Evolutionary conservation across 2,113 vertebrate genomes (phyloP), one percentile per base, ranked within the genome.

Genomic region (Cyrtonyx montezumae): DNA sequence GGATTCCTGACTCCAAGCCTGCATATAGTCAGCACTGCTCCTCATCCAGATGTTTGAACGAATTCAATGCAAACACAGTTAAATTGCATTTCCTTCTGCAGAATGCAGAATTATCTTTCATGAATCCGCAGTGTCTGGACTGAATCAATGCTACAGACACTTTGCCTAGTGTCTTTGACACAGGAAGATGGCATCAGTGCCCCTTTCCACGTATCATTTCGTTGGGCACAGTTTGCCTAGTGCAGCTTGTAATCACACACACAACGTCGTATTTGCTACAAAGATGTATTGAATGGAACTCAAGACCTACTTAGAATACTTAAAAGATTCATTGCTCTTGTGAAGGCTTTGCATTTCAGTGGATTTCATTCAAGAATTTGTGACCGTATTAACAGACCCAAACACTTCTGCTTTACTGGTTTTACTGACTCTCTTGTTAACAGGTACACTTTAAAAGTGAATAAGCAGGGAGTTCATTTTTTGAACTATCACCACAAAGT

Each of bases 221-320:
- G 79, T 82, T 25, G 66, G 58, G 70, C 90, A 49, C 25, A 66
- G 28, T 85, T 92, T 88, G 74, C 19, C 71, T 69, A 40, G 56
- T 30, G 53, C 46, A 48, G 36, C 63, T 85, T 45, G 32, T 90
- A 92, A 93, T 76, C 82, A 58, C 73, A 37, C 5, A 17, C 5
- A 17, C 22, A 91, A 80, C 32, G 80, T 85, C 30, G 4, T 34
- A 65, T 61, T 81, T 95, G 88, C 78, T 91, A 95, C 49, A 77
- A 71, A 89, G 78, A 94, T 82, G 74, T 37, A 92, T 74, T 63
- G 45, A 93, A 93, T 89, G 9, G 42, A 87, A 40, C 81, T 95
- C 67, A 82, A 92, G 84, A 73, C 71, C 70, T 92, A 66, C 95
- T 89, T 87, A 82, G 36, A 88, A 84, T 55, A 34, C 81, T 87